Percentiles rank a stretch among this genome's conserved stretches.
phyloP scores from a whole-genome alignment of 2,888 invertebrate genomes.

The Lepidocyrtoides sp. region DNA sequence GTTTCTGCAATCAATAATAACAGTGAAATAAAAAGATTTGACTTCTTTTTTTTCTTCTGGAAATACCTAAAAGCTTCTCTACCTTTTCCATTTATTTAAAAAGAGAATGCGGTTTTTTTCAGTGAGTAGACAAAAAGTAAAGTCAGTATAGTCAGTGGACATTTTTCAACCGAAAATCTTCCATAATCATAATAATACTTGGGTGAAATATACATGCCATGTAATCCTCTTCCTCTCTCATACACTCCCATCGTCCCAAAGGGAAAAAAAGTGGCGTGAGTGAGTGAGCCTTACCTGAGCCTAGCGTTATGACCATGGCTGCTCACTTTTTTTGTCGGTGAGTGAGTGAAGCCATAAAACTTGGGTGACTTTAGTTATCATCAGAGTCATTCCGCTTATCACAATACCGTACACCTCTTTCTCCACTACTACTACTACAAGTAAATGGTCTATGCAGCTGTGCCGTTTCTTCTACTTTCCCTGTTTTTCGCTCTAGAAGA shows the following conservation, averaged over 20 bases:
- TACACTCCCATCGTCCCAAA: slow-evolving; percentile 17
- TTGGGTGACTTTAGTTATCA: slow-evolving; percentile 78
- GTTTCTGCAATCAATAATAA: background rate
- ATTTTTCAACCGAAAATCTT: slow-evolving; percentile 67
- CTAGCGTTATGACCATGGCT: no score
- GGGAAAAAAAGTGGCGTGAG: slow-evolving; percentile 20
- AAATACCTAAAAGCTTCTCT: background rate
- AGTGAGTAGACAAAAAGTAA: slow-evolving; percentile 42
- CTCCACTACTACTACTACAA: background rate
- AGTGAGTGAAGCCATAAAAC: slow-evolving; percentile 77
- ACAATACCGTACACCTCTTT: slow-evolving; percentile 55
- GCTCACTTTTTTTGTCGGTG: slow-evolving; percentile 34
- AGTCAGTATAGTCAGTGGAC: slow-evolving; percentile 55
- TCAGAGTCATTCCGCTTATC: slow-evolving; percentile 72
- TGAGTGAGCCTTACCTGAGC: slow-evolving; percentile 49
- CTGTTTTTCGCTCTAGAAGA: slow-evolving; percentile 19
- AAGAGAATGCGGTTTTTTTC: background rate
- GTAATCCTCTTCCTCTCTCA: slow-evolving; percentile 64
- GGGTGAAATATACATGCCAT: slow-evolving; percentile 40
- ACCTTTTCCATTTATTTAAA: background rate
- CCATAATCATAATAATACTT: slow-evolving; percentile 59
- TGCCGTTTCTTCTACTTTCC: background rate
- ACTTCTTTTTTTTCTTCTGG: no score
- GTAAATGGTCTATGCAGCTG: slow-evolving; percentile 49
- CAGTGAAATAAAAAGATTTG: background rate